A percentile compares a stretch with the other conserved stretches of the same genome.
Conservation (phyloP, 2,113 vertebrate genomes). For the Mystacornis crossleyi region DNA sequence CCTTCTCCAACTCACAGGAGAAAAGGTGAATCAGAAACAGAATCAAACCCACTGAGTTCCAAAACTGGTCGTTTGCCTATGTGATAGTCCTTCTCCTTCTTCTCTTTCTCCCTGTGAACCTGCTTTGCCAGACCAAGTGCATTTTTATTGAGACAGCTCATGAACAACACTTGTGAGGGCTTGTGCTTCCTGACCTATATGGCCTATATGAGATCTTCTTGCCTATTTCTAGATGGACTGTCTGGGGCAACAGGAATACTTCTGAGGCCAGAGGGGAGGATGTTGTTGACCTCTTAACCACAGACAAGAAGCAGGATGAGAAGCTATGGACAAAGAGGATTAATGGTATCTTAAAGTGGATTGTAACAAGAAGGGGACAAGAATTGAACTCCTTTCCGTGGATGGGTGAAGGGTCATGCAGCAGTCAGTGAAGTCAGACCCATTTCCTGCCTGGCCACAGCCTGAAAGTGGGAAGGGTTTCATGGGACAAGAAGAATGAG, state of each 20-base stretch:
- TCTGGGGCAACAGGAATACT: neutral
- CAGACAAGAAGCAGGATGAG: neutral
- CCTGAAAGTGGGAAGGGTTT: neutral
- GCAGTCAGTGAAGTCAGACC: neutral
- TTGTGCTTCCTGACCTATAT: neutral
- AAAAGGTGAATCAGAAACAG: neutral
- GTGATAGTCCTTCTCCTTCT: neutral
- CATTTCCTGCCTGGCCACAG: neutral
- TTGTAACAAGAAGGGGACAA: neutral
- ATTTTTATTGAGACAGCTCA: neutral
- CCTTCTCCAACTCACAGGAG: neutral
- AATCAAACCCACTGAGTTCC: neutral
- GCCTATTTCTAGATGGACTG: neutral
- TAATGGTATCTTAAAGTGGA: neutral
- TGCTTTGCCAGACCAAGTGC: neutral
- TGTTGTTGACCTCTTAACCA: neutral
- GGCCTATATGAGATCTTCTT: neutral
- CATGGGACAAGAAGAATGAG: neutral
- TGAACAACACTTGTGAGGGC: neutral
- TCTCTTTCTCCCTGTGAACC: neutral
- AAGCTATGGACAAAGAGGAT: neutral
- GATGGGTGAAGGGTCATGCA: rapidly evolving
- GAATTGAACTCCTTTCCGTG: neutral
- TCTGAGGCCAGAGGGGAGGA: neutral
- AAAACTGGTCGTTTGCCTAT: rapidly evolving